Conservation (phyloP, 1,140 invertebrate species). For the Sitobion miscanthi region DNA sequence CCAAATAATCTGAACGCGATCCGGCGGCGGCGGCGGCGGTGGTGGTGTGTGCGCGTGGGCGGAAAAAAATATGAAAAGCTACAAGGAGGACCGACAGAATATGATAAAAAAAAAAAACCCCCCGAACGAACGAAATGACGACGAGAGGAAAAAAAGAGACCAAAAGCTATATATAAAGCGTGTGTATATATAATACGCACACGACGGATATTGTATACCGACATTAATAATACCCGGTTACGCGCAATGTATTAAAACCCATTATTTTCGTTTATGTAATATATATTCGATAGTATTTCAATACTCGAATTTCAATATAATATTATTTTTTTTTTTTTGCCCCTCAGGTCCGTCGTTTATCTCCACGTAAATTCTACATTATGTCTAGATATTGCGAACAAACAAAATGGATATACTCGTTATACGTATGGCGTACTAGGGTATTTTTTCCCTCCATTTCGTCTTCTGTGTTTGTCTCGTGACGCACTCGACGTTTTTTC, state of each 20-base stretch:
- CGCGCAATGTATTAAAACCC: conserved; percentile 31
- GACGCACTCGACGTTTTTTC: not conserved
- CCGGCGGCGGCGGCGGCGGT: no score
- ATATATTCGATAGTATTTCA: not conserved
- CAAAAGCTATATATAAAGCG: not conserved
- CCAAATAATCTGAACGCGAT: not conserved
- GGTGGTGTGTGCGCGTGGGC: not conserved
- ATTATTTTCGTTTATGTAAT: conserved; percentile 34
- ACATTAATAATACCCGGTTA: conserved; percentile 30
- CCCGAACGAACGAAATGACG: not conserved
- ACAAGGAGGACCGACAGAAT: not conserved
- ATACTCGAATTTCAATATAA: conserved; percentile 24
- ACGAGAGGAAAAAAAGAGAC: conserved; percentile 2
- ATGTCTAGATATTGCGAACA: not conserved
- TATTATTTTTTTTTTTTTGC: not conserved
- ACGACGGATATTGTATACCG: conserved; percentile 17
- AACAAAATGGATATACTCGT: not conserved
- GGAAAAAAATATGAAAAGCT: conserved; percentile 28
- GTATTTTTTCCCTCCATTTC: not conserved
- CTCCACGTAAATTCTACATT: conserved; percentile 14
- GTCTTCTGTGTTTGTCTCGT: not conserved
- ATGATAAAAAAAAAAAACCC: conserved; percentile 7
- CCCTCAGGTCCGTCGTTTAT: not conserved
- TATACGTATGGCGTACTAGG: not conserved
- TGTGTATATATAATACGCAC: not conserved